phyloP scores from a whole-genome alignment of 1,140 invertebrate species.

The Drosophila tsacasi region DNA sequence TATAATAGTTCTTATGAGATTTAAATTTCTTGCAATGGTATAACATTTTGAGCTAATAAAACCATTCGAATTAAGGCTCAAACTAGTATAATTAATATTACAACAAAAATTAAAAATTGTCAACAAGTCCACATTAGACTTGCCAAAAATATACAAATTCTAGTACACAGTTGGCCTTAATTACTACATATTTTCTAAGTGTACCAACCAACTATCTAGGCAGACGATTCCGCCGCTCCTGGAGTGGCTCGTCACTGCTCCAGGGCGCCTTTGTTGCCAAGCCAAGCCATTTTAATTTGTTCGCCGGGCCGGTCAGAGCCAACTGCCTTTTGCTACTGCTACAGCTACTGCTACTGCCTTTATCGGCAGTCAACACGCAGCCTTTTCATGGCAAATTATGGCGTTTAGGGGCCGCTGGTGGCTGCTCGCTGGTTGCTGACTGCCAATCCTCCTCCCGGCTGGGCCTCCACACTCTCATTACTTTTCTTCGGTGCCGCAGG shows the following conservation, averaged over 20 bases:
- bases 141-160: not conserved
- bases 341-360: constrained; percentile 31
- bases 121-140: not conserved
- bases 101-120: not conserved
- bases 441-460: not conserved
- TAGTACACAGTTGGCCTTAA: not conserved
- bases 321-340: constrained; percentile 63
- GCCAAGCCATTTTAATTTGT: constrained; percentile 69
- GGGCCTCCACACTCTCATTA: constrained; percentile 44
- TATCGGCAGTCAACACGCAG: constrained; percentile 82
- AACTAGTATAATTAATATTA: too few species aligned
- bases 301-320: constrained; percentile 4
- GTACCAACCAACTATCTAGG: constrained; percentile 62
- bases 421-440: constrained; percentile 1
- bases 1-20: too few species aligned
- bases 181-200: not conserved
- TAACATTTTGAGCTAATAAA: too few species aligned
- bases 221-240: constrained; percentile 28
- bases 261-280: constrained; percentile 63
- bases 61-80: too few species aligned
- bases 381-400: constrained; percentile 83
- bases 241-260: constrained; percentile 40
- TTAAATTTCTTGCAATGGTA: too few species aligned
- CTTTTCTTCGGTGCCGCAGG: constrained; percentile 53
- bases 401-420: constrained; percentile 62